Evolutionary conservation across 2,888 invertebrate species (phyloP).

Genomic region (Orthosia gothica): DNA sequence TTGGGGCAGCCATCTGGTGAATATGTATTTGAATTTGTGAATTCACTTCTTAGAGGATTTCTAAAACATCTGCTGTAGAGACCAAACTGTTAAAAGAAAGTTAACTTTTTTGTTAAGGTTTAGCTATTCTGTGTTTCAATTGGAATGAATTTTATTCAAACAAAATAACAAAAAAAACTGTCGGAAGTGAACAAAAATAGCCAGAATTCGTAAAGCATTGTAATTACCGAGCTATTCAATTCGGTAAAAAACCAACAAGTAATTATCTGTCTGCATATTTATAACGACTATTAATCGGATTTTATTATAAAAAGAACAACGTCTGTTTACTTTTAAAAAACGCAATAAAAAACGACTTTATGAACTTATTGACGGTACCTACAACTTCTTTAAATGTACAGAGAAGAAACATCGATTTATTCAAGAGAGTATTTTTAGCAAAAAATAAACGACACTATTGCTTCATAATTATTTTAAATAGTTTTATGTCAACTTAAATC

Average conservation of each 20-base stretch:
- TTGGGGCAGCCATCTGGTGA: too few relatives aligned
- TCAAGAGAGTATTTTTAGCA: background rate
- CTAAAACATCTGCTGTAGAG: background rate
- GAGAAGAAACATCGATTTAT: background rate
- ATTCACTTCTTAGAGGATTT: background rate
- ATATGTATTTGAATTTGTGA: too few relatives aligned
- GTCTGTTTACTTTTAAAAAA: background rate
- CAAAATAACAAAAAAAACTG: background rate
- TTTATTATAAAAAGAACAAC: background rate
- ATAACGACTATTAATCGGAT: background rate
- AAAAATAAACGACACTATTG: conserved; percentile 13
- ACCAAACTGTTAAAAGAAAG: background rate
- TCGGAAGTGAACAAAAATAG: background rate
- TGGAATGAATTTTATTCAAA: background rate
- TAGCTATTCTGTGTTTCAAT: background rate
- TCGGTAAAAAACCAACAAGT: background rate
- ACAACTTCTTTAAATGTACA: background rate
- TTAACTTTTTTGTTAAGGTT: background rate
- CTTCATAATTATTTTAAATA: background rate
- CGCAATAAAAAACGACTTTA: background rate
- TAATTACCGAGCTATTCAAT: background rate
- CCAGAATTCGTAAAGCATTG: background rate
- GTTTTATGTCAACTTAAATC: conserved; percentile 10
- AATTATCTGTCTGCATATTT: background rate
- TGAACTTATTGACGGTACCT: background rate